A percentile compares a stretch with the other conserved stretches of the same genome.
phyloP scores from a whole-genome alignment of 1,140 invertebrate genomes.

The Cylas formicarius region DNA sequence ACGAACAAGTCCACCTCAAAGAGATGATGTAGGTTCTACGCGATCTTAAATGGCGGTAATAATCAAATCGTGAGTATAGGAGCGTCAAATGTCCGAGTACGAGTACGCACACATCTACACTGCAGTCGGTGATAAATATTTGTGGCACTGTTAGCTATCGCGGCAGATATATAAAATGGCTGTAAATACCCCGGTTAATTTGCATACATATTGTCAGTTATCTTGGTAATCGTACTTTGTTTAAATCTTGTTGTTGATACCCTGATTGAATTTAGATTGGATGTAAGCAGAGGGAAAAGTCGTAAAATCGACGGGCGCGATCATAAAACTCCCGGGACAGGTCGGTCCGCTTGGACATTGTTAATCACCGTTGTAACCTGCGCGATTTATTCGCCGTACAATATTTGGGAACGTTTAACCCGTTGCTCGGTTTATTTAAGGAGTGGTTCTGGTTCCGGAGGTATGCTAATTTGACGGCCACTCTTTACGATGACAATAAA shows the following conservation, averaged over 20 bases:
- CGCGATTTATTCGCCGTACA: constrained; percentile 15
- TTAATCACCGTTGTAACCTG: no score
- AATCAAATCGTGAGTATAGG: no score
- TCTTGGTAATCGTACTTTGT: constrained; percentile 32
- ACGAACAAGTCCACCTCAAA: no score
- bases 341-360: no score
- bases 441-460: no score
- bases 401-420: constrained; percentile 9
- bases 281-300: constrained; percentile 18
- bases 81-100: no score
- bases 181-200: constrained; percentile 33
- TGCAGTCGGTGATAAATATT: constrained; percentile 21
- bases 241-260: constrained; percentile 28
- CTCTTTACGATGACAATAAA: no score
- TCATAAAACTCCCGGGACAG: constrained; percentile 15
- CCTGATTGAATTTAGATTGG: constrained; percentile 35
- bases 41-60: no score
- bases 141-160: constrained; percentile 26
- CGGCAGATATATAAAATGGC: constrained; percentile 28
- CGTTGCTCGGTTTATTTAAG: no score
- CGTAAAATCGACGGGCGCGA: constrained; percentile 12
- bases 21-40: no score
- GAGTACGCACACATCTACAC: constrained; percentile 1
- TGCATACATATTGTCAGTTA: constrained; percentile 38
- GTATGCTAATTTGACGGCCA: no score